Evolutionary conservation across 1,140 invertebrate genomes (phyloP).

Genomic region (Brachionus koreanus): DNA sequence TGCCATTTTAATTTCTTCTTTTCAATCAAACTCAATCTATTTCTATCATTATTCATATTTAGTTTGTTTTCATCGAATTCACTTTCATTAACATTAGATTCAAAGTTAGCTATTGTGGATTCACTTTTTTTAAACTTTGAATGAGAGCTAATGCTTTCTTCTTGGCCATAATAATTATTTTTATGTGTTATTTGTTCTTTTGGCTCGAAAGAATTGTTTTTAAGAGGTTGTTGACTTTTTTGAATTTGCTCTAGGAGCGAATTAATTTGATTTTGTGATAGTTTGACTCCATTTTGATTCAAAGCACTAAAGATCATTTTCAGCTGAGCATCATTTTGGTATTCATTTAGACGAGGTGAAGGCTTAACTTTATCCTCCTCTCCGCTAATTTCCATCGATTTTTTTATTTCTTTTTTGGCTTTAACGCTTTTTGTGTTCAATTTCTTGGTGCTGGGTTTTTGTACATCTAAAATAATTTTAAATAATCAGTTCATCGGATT

Average conservation of each 20-base stretch:
- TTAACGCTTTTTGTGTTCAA: neutral
- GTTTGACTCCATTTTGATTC: slow-evolving; percentile 5
- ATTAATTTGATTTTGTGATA: neutral
- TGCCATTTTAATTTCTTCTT: slow-evolving; percentile 33
- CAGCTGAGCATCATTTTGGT: neutral
- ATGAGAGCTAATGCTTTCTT: neutral
- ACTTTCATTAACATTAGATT: neutral
- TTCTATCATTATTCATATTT: neutral
- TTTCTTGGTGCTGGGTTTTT: neutral
- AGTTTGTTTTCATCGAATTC: neutral
- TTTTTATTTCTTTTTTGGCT: slow-evolving; percentile 2
- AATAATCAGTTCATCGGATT: too few relatives aligned
- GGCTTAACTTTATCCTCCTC: neutral
- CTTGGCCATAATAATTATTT: neutral
- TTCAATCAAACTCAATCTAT: neutral
- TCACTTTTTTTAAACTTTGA: neutral
- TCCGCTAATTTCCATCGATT: slow-evolving; percentile 16
- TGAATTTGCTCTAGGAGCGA: neutral
- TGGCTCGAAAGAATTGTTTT: neutral
- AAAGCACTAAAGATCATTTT: neutral
- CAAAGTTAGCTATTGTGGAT: neutral
- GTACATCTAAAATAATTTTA: neutral
- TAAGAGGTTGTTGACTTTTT: neutral
- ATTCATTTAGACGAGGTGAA: neutral
- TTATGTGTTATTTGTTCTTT: neutral